Base-by-base conservation (phyloP, 2,797 vertebrate species). In the Enteromius treurensis region DNA sequence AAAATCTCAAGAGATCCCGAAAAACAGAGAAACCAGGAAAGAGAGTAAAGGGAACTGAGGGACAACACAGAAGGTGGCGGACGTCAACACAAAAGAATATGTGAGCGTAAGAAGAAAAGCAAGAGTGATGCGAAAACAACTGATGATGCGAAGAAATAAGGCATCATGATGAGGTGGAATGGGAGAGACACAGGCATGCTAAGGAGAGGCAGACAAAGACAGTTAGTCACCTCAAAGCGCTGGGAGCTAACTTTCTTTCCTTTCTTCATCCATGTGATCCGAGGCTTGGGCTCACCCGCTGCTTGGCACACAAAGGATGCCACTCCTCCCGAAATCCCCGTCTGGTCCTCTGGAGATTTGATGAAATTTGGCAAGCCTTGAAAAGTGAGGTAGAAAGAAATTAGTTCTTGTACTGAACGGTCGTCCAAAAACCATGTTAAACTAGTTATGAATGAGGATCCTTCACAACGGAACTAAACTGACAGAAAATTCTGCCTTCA, bases 181-280 rank as follows among this genome's bases (percentile, higher is more conserved):
- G 23, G 55, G 65, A 84, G 26, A 79, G 69, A 80, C 68, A 67
- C 0, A 45, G 75, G 68, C n/a, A 75, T 32, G 29, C 15, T n/a
- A 47, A 60, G 45, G 40, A 71, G 47, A 62, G 17, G 45, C 11
- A 60, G 70, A 19, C 17, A 53, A 68, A 71, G n/a, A 80, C 42
- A 53, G 51, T 62, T 29, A 79, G 67, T 76, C 47, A 88, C 98
- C 97, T 99, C 97, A 77, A 99, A 99, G 87, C 98, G 96, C 92
- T 99, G 98, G 65, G 98, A 99, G 95, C 97, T 99, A 93, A 99
- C 98, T 96, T 98, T 99, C 94, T 99, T 99, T 88, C 98, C 98
- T 92, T 99, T 99, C 93, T 99, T 99, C 97, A 98, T 98, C 98
- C 98, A 99, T 9, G 97, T 99, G 94, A 99, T 98, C 21, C 97